Percentiles rank a stretch among this genome's conserved stretches.
These are phyloP conservation scores for Dolichallabes microphthalmus DNA, from an alignment of 2,113 vertebrate genomes.

Conservation along the genomic window DNA sequence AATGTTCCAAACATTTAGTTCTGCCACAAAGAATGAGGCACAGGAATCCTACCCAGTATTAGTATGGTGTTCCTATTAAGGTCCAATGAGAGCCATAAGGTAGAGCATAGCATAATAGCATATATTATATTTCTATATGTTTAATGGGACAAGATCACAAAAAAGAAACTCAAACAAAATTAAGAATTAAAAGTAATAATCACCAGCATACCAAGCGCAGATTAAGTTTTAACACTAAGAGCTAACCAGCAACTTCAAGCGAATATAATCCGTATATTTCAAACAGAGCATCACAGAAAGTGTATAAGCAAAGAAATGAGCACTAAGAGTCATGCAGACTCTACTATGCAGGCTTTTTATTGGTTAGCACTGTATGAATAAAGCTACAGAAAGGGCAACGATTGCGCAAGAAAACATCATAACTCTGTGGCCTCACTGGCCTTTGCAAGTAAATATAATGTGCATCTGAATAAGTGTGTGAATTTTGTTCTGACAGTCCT, in stretches of 20 bases:
- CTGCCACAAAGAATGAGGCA: not conserved
- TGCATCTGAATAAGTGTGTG: not conserved
- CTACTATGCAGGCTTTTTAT: not conserved
- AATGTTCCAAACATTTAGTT: not conserved
- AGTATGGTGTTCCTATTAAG: not conserved
- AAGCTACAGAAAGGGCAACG: not conserved
- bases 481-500: no score
- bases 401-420: not conserved
- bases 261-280: not conserved
- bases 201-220: not conserved
- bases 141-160: not conserved
- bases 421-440: not conserved
- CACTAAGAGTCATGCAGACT: slow-evolving; percentile 4
- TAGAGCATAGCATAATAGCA: not conserved
- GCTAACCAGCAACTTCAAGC: not conserved
- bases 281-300: not conserved
- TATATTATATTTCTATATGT: no score
- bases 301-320: not conserved
- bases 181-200: not conserved
- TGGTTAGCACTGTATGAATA: not conserved
- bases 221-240: not conserved
- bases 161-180: not conserved
- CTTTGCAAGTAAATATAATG: not conserved
- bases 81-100: not conserved
- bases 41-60: not conserved